Percentiles rank a stretch among this genome's conserved stretches.
Evolutionary conservation across 2,113 vertebrate genomes (phyloP).

Genomic region (Coregonus clupeaformis): DNA sequence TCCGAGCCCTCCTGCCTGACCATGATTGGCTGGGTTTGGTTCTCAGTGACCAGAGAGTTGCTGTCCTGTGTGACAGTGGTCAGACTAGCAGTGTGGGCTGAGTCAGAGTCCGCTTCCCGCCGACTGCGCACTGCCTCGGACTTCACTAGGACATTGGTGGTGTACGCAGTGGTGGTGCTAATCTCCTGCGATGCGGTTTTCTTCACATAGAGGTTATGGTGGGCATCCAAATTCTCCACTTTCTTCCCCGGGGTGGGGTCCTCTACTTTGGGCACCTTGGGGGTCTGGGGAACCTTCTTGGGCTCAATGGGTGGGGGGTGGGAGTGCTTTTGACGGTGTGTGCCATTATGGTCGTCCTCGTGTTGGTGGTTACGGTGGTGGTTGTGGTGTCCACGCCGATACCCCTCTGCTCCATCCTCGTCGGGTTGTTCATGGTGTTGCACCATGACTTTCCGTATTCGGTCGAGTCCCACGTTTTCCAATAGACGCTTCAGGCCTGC

Average conservation of each 20-base stretch:
- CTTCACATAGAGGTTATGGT: slow-evolving; percentile 66
- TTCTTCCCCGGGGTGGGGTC: slow-evolving; percentile 43
- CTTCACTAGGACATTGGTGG: slow-evolving; percentile 25
- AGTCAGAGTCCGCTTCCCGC: slow-evolving; percentile 20
- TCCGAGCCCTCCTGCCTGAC: background rate
- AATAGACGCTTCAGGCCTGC: slow-evolving; percentile 85
- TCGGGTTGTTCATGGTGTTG: slow-evolving; percentile 67
- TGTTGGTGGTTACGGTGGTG: slow-evolving; percentile 39
- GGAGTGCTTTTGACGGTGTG: slow-evolving; percentile 56
- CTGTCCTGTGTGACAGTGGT: slow-evolving; percentile 21
- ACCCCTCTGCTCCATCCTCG: slow-evolving; percentile 19
- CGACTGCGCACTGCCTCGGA: slow-evolving; percentile 19
- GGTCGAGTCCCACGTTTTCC: slow-evolving; percentile 83
- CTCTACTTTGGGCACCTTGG: slow-evolving; percentile 5
- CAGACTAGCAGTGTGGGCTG: background rate
- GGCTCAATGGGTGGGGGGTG: slow-evolving; percentile 12
- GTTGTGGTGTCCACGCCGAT: slow-evolving; percentile 16
- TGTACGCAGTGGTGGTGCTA: slow-evolving; percentile 30
- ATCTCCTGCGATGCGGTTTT: slow-evolving; percentile 49
- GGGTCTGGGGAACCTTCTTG: slow-evolving; percentile 20
- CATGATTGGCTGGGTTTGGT: background rate
- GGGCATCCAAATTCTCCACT: slow-evolving; percentile 47
- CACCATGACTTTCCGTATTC: slow-evolving; percentile 73
- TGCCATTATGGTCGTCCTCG: slow-evolving; percentile 29
- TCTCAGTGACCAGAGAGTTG: slow-evolving; percentile 50